phyloP scores from a whole-genome alignment of 2,797 vertebrate genomes.

The Allobates femoralis region DNA sequence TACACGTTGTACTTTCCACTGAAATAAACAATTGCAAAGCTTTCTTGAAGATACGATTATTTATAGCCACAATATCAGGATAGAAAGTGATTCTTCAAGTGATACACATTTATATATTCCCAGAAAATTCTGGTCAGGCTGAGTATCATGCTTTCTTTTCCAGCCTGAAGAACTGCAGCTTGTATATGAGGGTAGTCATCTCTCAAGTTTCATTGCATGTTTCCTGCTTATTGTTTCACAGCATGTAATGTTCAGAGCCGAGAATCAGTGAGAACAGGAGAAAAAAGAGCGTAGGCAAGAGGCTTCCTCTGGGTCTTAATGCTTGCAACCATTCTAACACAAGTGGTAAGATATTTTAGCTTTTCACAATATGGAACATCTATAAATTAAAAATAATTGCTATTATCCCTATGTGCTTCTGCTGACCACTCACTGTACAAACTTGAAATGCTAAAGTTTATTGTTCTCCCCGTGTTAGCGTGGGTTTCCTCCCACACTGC shows the following conservation, averaged over 20 bases:
- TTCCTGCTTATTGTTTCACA: constrained; percentile 16
- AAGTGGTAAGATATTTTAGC: neutral
- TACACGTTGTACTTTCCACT: neutral
- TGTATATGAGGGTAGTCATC: constrained; percentile 7
- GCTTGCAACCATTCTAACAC: neutral
- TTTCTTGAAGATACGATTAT: neutral
- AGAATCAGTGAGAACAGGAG: neutral
- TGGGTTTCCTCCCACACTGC: too few relatives aligned
- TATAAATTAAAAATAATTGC: neutral
- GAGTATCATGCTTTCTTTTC: neutral
- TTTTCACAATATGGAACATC: neutral
- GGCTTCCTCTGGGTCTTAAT: constrained; percentile 38
- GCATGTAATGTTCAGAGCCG: neutral
- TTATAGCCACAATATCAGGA: neutral
- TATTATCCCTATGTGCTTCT: neutral
- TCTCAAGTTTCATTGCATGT: constrained; percentile 25
- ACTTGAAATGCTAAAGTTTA: neutral
- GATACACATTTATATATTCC: neutral
- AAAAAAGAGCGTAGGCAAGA: neutral
- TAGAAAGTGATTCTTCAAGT: neutral
- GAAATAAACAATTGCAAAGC: neutral
- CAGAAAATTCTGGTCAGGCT: neutral
- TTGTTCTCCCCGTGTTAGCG: too few relatives aligned
- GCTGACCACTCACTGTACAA: neutral
- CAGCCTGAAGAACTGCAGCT: neutral